phyloP scores from a whole-genome alignment of 64 coral and sea anemone genomes.

The Montipora cactus region DNA sequence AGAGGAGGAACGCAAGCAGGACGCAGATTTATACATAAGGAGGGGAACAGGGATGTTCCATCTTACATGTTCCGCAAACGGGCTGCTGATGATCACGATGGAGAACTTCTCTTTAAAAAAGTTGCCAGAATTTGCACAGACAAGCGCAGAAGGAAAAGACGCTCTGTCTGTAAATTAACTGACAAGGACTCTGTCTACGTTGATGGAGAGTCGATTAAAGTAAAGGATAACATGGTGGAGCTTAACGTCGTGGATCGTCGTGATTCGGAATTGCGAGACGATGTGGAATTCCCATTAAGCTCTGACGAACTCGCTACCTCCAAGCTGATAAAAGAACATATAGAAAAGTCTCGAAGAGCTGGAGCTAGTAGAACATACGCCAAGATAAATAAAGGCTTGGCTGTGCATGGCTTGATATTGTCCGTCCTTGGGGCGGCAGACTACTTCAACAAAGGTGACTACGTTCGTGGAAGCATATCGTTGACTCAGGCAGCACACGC shows the following conservation, averaged over 20 bases:
- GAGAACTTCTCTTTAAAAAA: background rate
- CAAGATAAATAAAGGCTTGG: conserved; percentile 51
- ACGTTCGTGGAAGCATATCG: conserved; percentile 35
- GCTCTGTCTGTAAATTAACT: background rate
- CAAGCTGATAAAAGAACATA: conserved; percentile 16
- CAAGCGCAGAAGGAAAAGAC: background rate
- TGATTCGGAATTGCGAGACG: background rate
- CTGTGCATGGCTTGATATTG: conserved; percentile 57
- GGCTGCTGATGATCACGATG: conserved; percentile 16
- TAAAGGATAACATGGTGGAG: background rate
- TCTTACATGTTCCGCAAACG: conserved; percentile 29
- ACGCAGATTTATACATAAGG: background rate
- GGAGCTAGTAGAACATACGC: background rate
- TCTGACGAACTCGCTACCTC: conserved; percentile 12
- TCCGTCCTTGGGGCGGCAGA: conserved; percentile 7
- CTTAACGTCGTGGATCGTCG: conserved; percentile 44
- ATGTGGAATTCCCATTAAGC: background rate
- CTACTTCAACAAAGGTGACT: conserved; percentile 39
- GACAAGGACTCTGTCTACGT: background rate
- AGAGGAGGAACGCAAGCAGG: background rate
- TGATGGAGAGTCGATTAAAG: background rate
- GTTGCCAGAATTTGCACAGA: background rate
- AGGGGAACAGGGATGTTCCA: background rate
- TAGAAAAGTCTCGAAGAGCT: conserved; percentile 7
- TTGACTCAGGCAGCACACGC: conserved; percentile 44